A percentile compares a stretch with the other conserved stretches of the same genome.
These are phyloP conservation scores for Chymomyza fuscimana DNA, from an alignment of 2,888 invertebrate genomes.

Conservation along the genomic window DNA sequence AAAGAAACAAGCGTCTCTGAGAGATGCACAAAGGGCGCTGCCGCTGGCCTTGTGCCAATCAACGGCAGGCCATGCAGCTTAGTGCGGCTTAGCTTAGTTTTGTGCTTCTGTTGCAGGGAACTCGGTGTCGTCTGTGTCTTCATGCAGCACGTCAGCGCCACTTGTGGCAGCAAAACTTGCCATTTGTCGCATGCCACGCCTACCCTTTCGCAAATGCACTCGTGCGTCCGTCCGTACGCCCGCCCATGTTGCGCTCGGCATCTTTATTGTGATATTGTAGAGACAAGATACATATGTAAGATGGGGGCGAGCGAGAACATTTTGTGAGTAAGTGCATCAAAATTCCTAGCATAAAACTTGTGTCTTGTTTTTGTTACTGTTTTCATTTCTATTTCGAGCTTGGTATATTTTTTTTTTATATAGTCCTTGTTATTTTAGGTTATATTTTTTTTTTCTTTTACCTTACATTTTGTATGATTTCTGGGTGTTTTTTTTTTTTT, in stretches of 20 bases:
- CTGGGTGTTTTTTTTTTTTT: slow-evolving; percentile 15
- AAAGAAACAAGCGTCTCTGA: background rate
- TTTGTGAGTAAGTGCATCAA: slow-evolving; percentile 63
- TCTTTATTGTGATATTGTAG: slow-evolving; percentile 46
- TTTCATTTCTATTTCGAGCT: background rate
- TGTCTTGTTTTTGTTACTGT: slow-evolving; percentile 14
- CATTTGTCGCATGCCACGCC: slow-evolving; percentile 18
- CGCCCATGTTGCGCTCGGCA: slow-evolving; percentile 31
- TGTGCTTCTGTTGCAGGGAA: no score
- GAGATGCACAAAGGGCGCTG: background rate
- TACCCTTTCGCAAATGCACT: slow-evolving; percentile 16
- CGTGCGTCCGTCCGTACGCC: no score
- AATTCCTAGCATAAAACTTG: slow-evolving; percentile 61
- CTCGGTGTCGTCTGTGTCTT: background rate
- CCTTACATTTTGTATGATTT: slow-evolving; percentile 69
- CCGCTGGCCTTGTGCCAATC: slow-evolving; percentile 69
- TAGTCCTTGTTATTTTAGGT: slow-evolving; percentile 21
- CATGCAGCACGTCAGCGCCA: slow-evolving; percentile 47
- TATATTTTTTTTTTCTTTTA: slow-evolving; percentile 55
- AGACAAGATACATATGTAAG: background rate
- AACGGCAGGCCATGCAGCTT: slow-evolving; percentile 40
- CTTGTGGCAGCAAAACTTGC: slow-evolving; percentile 57
- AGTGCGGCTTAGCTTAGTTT: background rate
- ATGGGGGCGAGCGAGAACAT: slow-evolving; percentile 3
- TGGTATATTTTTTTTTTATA: slow-evolving; percentile 21